Percentiles rank a stretch among this genome's conserved stretches.
phyloP scores from a whole-genome alignment of 2,113 vertebrate genomes.

The Cyphomyrus discorhynchus region DNA sequence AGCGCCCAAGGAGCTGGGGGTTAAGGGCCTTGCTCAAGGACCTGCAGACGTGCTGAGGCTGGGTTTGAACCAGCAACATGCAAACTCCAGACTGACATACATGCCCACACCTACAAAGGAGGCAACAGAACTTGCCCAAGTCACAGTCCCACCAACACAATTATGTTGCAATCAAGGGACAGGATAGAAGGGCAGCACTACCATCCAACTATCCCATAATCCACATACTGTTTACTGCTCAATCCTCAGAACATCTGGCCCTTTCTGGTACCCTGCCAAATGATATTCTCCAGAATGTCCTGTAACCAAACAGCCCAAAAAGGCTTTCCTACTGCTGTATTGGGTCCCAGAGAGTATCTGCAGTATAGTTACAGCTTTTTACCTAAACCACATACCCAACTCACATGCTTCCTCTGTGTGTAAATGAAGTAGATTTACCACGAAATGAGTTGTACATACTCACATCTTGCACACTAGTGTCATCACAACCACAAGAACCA shows the following conservation, averaged over 20 bases:
- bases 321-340: background rate
- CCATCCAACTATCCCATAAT: background rate
- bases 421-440: background rate
- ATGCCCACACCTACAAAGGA: background rate
- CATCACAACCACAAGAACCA: background rate
- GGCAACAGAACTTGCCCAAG: background rate
- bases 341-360: background rate
- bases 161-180: background rate
- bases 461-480: background rate
- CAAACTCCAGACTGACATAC: background rate
- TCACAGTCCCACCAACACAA: background rate
- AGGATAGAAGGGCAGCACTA: background rate
- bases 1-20: no score
- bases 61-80: no score
- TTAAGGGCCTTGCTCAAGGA: no score
- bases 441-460: background rate
- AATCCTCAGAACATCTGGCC: background rate
- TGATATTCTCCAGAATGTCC: background rate
- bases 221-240: background rate
- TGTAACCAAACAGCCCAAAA: background rate
- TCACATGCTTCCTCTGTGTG: background rate
- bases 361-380: background rate
- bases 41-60: no score
- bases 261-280: background rate
- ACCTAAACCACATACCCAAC: background rate